Base-by-base conservation (phyloP, 2,113 vertebrate genomes). In the Pseudorasbora parva region DNA sequence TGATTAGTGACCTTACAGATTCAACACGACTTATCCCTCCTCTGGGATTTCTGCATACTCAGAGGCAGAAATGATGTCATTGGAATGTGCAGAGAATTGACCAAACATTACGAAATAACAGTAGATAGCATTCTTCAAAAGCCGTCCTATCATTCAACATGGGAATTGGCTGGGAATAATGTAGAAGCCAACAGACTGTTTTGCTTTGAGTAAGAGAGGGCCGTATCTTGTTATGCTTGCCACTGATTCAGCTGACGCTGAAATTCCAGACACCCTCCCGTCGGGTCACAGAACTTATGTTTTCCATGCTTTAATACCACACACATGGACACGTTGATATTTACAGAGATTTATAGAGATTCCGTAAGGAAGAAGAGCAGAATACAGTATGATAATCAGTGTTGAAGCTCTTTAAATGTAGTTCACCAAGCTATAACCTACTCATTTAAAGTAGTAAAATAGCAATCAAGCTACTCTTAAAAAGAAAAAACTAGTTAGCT, bases 181-280 rank as follows among this genome's bases (percentile, higher is more conserved):
- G 37, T 12, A 27, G 45, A 74, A 74, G 51, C 51, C 30, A 57
- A 41, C 8, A 79, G 59, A 79, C 62, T 93, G 93, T 92, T 93
- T 86, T 92, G 93, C 89, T 89, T 89, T 86, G 60, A 69, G 59
- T 14, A 54, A 57, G 54, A 75, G 54, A 85, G n/a, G 85, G 83
- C 14, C 54, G 84, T 92, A 91, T 88, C 88, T 88, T 93, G 89
- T 90, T 91, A 87, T 89, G 88, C 66, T 90, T 57, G 74, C 74
- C 85, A 84, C 79, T 85, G 83, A 90, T 92, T 68, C 47, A 54
- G 62, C 78, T 69, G 45, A 81, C 21, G 6, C 47, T 56, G 64
- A 81, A 51, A 69, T 69, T 69, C 43, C 78, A 69, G 23, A 68
- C 78, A 62, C 56, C 21, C 68, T 60, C 62, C 60, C 27, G 21